Evolutionary conservation across 1,140 invertebrate genomes (phyloP), one percentile per base, ranked within the genome.

Genomic region (Dendrolimus punctatus): DNA sequence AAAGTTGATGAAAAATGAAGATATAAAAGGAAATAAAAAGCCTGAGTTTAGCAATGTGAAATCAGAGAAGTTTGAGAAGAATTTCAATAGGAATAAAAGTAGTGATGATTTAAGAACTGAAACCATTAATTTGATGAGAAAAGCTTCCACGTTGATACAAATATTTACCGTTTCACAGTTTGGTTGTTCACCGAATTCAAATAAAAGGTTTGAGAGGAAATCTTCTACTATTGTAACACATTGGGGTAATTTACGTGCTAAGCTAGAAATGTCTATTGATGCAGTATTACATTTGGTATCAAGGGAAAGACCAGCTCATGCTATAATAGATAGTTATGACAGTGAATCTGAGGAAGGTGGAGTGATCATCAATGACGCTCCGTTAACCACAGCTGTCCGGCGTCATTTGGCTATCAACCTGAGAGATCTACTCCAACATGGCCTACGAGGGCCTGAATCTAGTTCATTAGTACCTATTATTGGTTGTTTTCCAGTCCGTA

Each of bases 111-210:
- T 86, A 8, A 74, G 76, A 67, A 60, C 76, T 10, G 83, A 86
- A 61, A 93, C 92, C 62, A 97, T 95, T 80, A 90, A 93, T 62
- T 87, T 97, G 46, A 98, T 98, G 85, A 95, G 94, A 71, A 95
- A 96, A 87, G 93, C 96, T 0, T 90, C 96, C 5, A 91, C 95
- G 5, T 82, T 99, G 6, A 88, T 99, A 64, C 96, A 98, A 73
- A 95, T 99, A 88, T 98, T 98, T 77, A 91, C 96, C 51, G 92
- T 96, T 10, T 94, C 96, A 44, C 96, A 99, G 74, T 91, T 99
- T 73, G 95, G 96, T 8, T 97, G 96, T 84, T 93, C 94, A 93
- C 89, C 97, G 95, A 88, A 94, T 96, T 98, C 84, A 91, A 97
- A 70, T 88, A 96, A 58, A 96, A 98, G 85, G 92, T 98, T 87